These are phyloP conservation scores for Drosophila kikkawai DNA, from an alignment of 1,140 invertebrate genomes.

Conservation along the genomic window DNA sequence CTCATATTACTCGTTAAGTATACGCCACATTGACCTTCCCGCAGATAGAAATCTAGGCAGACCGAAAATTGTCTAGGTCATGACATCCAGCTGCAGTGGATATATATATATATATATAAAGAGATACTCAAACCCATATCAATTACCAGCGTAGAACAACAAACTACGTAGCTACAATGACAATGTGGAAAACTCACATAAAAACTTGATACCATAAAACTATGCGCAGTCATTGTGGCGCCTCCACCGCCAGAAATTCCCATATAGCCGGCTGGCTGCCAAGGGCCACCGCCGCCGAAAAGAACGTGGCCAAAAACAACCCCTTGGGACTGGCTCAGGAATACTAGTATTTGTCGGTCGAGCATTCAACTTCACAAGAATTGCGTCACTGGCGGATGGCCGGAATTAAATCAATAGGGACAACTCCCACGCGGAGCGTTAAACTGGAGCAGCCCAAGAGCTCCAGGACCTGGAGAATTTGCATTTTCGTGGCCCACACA, in stretches of 20 bases:
- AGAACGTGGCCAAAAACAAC: conserved; percentile 62
- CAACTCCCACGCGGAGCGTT: conserved; percentile 67
- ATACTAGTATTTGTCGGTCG: conserved; percentile 48
- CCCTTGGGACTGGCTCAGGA: conserved; percentile 66
- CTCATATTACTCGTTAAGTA: conserved; percentile 31
- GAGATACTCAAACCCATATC: conserved; percentile 41
- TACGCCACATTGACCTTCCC: conserved; percentile 54
- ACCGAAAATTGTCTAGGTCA: conserved; percentile 73
- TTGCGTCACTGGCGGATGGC: conserved; percentile 70
- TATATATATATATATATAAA: conserved; percentile 8
- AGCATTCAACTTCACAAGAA: conserved; percentile 67
- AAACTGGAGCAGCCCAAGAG: conserved; percentile 56
- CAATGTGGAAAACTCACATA: conserved; percentile 44
- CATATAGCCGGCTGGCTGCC: conserved; percentile 29
- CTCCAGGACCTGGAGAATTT: conserved; percentile 55
- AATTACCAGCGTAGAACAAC: conserved; percentile 36
- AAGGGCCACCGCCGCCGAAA: conserved; percentile 18
- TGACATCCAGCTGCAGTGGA: conserved; percentile 56
- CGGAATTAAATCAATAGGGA: conserved; percentile 78
- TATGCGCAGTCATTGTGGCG: conserved; percentile 79
- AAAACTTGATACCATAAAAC: conserved; percentile 65
- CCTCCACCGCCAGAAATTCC: conserved; percentile 53
- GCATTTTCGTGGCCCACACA: conserved; percentile 56
- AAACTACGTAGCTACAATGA: conserved; percentile 30
- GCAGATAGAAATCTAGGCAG: conserved; percentile 48